These are phyloP conservation scores for Smutsia temminckii DNA, from an alignment of 2,797 vertebrate genomes.

Conservation along the genomic window DNA sequence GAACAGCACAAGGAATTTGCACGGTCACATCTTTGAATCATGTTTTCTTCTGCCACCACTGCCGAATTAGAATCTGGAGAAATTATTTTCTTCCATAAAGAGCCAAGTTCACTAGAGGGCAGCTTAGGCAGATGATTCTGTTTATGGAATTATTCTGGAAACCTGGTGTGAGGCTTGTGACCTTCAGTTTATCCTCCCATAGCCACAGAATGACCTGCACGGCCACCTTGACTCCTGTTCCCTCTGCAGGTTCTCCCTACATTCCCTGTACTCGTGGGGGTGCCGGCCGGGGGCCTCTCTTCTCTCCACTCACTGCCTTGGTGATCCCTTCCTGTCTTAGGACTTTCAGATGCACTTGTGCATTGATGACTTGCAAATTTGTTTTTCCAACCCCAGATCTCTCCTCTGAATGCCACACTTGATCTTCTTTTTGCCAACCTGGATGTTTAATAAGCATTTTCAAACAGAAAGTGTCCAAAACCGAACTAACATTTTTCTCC, in stretches of 20 bases:
- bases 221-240: not conserved
- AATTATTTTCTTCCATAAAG: not conserved
- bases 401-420: not conserved
- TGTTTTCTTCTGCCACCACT: not conserved
- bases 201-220: not conserved
- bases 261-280: no score
- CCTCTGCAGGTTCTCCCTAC: not conserved
- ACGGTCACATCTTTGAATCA: not conserved
- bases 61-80: not conserved
- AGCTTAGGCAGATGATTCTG: not conserved
- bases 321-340: not conserved
- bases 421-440: not conserved
- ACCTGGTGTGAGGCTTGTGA: not conserved
- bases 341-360: not conserved
- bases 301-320: not conserved
- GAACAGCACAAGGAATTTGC: not conserved
- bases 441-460: not conserved
- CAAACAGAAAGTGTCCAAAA: not conserved
- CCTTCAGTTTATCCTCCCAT: not conserved
- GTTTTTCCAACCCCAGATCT: not conserved
- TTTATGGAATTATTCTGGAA: not conserved
- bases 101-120: not conserved
- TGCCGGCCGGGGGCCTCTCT: not conserved
- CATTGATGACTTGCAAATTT: not conserved
- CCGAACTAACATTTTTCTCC: not conserved